Percentiles rank a stretch among this genome's conserved stretches.
Conservation (phyloP, 1,140 invertebrate genomes). For the Papilio xuthus region DNA sequence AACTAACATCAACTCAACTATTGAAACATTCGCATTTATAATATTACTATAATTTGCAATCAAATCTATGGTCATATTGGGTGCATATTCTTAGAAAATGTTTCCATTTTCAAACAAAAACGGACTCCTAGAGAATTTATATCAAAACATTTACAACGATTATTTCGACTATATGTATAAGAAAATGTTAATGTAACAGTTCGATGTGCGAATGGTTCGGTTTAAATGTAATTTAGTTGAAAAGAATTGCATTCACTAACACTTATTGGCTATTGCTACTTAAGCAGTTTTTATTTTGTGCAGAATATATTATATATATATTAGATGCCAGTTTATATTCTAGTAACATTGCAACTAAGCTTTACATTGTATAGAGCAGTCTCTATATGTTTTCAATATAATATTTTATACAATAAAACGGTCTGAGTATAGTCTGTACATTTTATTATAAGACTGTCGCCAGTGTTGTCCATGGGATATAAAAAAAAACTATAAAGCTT, state of each 20-base stretch:
- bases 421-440: no score
- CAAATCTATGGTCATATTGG: background rate
- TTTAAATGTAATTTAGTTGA: slow-evolving; percentile 12
- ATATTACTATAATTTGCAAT: no score
- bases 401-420: no score
- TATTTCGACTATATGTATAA: background rate
- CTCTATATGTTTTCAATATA: background rate
- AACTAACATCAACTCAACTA: no score
- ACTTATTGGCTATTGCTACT: background rate
- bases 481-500: no score
- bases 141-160: background rate
- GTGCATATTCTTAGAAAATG: background rate
- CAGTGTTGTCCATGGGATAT: no score
- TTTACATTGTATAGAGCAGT: background rate
- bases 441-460: background rate
- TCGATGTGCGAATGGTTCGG: background rate
- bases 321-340: background rate
- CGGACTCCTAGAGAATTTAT: background rate
- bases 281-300: background rate
- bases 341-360: slow-evolving; percentile 2
- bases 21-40: no score
- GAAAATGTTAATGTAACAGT: background rate
- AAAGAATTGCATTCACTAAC: background rate
- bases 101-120: background rate
- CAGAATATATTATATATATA: background rate